Evolutionary conservation across 2,888 invertebrate genomes (phyloP), one percentile per base, ranked within the genome.

Genomic region (Thelaira solivaga): DNA sequence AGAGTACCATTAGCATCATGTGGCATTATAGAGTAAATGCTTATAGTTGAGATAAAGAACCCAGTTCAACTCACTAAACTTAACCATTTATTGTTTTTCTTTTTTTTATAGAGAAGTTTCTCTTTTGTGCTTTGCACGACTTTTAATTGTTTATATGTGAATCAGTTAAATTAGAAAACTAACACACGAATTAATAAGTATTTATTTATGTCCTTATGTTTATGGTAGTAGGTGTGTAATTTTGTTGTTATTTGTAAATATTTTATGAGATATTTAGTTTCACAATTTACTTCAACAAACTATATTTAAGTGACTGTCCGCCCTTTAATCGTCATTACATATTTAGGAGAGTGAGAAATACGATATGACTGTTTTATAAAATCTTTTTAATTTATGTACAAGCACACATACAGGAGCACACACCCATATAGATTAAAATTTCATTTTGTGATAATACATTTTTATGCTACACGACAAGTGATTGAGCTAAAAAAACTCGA

Each of bases 331-430:
- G 34, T n/a, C 39, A 29, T 65, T 41, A 24, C 41, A 29, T 55
- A 61, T 74, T 68, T 55, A 39, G 62, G 24, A 13, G 24, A 47
- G 51, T 22, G 7, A n/a, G 29, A 45, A 68, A 68, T 62, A 31
- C 47, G 8, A 16, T 36, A 55, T 20, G 45, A 75, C 55, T 62
- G 41, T 45, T 7, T 22, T 39, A 47, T 53, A 26, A 34, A 61
- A 22, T 61, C 20, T 47, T 61, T 18, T 51, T 24, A 10, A n/a
- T n/a, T n/a, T n/a, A n/a, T n/a, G n/a, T n/a, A n/a, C n/a, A n/a
- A n/a, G n/a, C 3, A 57, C 18, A 64, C 24, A 57, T 41, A 31
- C 31, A 43, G n/a, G n/a, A n/a, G n/a, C n/a, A n/a, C n/a, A n/a
- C n/a, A n/a, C n/a, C n/a, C n/a, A n/a, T n/a, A n/a, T n/a, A n/a